These are phyloP conservation scores for Musca vetustissima DNA, from an alignment of 1,140 invertebrate genomes.

Conservation along the genomic window DNA sequence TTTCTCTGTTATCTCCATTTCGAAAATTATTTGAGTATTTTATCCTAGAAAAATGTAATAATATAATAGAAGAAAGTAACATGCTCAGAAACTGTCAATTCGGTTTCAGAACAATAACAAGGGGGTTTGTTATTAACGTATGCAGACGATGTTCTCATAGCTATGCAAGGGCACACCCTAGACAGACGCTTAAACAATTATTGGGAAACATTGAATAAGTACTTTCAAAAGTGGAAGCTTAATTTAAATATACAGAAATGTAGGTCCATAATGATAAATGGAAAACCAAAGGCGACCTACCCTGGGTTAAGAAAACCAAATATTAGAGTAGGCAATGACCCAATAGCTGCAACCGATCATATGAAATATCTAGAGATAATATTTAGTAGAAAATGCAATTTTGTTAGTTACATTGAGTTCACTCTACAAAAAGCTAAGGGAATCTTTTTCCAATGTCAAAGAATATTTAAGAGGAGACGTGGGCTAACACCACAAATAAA, in stretches of 20 bases:
- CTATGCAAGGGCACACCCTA: background rate
- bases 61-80: too few species aligned
- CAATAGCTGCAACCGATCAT: background rate
- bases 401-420: background rate
- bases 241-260: background rate
- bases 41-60: too few species aligned
- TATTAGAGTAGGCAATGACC: background rate
- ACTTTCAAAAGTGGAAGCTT: background rate
- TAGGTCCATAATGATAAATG: background rate
- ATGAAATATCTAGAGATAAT: background rate
- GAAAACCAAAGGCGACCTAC: background rate
- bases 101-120: too few species aligned
- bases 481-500: background rate
- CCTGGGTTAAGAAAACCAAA: background rate
- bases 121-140: too few species aligned
- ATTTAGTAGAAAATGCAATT: background rate
- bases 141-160: background rate
- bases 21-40: too few species aligned
- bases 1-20: too few species aligned
- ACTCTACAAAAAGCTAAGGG: background rate
- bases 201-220: background rate
- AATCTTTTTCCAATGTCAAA: background rate
- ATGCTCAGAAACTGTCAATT: too few species aligned
- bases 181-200: background rate
- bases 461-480: background rate